Percentiles rank a stretch among this genome's conserved stretches.
Conservation (phyloP, 1,140 invertebrate species). For the Tyrophagus putrescentiae region DNA sequence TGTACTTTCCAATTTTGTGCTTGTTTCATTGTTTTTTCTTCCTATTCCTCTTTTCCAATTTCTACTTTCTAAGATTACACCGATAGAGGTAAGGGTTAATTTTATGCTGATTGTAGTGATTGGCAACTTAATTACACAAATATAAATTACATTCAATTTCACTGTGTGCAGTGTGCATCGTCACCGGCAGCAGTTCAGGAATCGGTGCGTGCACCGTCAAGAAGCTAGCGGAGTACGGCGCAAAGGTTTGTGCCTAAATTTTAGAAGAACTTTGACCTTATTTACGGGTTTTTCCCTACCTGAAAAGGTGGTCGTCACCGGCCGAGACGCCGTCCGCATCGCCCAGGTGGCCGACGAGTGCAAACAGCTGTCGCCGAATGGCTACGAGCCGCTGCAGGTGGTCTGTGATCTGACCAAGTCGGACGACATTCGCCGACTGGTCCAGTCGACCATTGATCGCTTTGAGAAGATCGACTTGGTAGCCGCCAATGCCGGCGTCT, state of each 20-base stretch:
- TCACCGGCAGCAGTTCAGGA: constrained; percentile 51
- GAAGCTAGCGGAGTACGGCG: constrained; percentile 42
- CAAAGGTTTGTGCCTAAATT: no score
- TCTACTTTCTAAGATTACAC: no score
- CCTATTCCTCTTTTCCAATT: no score
- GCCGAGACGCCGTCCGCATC: constrained; percentile 52
- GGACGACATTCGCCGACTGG: constrained; percentile 56
- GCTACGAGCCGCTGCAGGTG: constrained; percentile 29
- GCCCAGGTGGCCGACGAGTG: not conserved
- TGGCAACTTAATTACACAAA: no score
- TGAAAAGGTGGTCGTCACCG: constrained; percentile 49
- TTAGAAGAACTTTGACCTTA: no score
- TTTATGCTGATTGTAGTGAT: no score
- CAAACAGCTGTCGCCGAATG: not conserved
- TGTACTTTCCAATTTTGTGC: no score
- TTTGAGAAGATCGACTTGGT: constrained; percentile 59
- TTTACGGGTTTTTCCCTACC: no score
- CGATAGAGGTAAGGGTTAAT: no score
- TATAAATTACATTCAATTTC: no score
- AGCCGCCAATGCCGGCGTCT: constrained; percentile 17
- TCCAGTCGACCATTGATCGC: constrained; percentile 65
- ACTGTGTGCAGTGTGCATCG: constrained; percentile 4
- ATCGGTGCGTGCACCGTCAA: constrained; percentile 61
- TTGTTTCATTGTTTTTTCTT: no score
- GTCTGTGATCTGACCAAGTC: constrained; percentile 84